phyloP scores from a whole-genome alignment of 2,888 invertebrate species.

The Sphaeridia pumilis region DNA sequence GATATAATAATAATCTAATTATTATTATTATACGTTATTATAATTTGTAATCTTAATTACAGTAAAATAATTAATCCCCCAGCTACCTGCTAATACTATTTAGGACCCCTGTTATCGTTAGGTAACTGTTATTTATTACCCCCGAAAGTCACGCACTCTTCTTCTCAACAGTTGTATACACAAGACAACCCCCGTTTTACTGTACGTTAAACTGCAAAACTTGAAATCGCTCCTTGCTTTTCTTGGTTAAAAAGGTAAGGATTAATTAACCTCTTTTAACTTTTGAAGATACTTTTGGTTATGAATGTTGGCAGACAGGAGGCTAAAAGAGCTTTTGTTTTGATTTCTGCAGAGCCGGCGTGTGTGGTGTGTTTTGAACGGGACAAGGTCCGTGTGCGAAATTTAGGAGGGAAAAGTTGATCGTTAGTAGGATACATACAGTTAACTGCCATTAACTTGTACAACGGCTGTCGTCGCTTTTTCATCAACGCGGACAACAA shows the following conservation, averaged over 20 bases:
- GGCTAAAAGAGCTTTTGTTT: not conserved
- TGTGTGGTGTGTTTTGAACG: not conserved
- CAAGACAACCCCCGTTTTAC: no score
- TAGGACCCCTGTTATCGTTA: not conserved
- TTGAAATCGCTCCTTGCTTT: no score
- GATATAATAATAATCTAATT: conserved; percentile 5
- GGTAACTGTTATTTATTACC: not conserved
- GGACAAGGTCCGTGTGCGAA: not conserved
- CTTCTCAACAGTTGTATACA: no score
- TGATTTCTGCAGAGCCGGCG: not conserved
- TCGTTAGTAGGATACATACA: no score
- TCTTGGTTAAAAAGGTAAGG: no score
- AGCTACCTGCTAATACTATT: conserved; percentile 1
- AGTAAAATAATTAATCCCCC: conserved; percentile 2
- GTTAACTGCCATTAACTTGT: no score
- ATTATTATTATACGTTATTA: conserved; percentile 2
- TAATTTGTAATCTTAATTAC: conserved; percentile 2
- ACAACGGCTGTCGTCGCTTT: no score
- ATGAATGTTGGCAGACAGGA: no score
- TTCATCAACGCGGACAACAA: no score
- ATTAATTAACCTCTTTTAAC: no score
- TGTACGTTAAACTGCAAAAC: no score
- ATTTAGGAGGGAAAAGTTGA: not conserved
- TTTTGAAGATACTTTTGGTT: no score
- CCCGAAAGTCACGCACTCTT: not conserved